phyloP scores from a whole-genome alignment of 2,113 vertebrate species.

The Protobothrops mucrosquamatus region DNA sequence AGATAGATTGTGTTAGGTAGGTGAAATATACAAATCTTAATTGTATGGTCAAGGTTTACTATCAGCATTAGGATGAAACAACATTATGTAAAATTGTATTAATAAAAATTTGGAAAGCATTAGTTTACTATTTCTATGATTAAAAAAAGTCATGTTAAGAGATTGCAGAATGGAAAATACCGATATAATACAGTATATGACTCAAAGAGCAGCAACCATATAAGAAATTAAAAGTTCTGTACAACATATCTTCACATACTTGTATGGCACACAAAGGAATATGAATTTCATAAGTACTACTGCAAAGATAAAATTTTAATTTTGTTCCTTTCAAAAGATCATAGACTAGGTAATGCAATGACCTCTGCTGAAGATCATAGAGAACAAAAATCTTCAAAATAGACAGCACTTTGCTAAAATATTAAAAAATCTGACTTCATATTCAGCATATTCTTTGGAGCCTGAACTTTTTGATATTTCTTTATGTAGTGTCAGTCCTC shows the following conservation, averaged over 20 bases:
- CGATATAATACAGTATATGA: too few relatives aligned
- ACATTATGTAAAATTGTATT: not conserved
- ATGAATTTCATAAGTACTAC: not conserved
- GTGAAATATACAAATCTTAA: not conserved
- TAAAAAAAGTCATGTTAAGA: not conserved
- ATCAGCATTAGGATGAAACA: not conserved
- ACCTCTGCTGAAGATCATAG: not conserved
- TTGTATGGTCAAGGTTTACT: not conserved
- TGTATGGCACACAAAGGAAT: not conserved
- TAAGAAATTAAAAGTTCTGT: not conserved
- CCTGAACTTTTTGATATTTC: not conserved
- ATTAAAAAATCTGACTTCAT: not conserved
- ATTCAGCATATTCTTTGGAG: not conserved
- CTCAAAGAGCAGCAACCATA: too few relatives aligned
- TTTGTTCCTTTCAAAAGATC: not conserved
- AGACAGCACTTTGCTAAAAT: not conserved
- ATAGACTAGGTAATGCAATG: not conserved
- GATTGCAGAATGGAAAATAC: not conserved
- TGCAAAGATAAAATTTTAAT: not conserved
- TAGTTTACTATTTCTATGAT: not conserved
- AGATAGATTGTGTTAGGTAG: not conserved
- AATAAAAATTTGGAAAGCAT: not conserved
- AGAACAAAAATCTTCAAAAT: not conserved
- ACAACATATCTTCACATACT: not conserved
- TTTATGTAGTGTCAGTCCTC: not conserved